Evolutionary conservation across 2,888 invertebrate species (phyloP).

Genomic region (Melolontha melolontha): DNA sequence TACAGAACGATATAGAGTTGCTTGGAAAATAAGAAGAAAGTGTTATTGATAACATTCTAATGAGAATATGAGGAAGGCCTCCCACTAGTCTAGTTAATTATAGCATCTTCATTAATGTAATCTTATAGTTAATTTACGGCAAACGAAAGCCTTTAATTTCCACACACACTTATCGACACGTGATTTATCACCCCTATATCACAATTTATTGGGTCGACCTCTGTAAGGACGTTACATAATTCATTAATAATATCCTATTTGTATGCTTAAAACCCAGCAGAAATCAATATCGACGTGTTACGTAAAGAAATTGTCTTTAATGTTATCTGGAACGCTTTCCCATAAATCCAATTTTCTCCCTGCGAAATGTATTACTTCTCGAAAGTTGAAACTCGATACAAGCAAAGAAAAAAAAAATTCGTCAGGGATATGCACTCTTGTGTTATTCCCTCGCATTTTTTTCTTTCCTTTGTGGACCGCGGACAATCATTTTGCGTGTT

Average conservation of each 20-base stretch:
- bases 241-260: constrained; percentile 18
- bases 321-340: not conserved
- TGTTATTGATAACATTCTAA: too few relatives aligned
- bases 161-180: constrained; percentile 35
- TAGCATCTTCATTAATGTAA: constrained; percentile 35
- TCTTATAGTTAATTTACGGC: constrained; percentile 35
- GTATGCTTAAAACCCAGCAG: constrained; percentile 3
- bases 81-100: constrained; percentile 22
- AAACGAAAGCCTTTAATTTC: constrained; percentile 30
- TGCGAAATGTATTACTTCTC: constrained; percentile 11
- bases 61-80: not conserved
- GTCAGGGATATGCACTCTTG: constrained; percentile 9
- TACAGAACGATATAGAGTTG: too few relatives aligned
- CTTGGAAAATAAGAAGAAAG: too few relatives aligned
- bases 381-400: constrained; percentile 9
- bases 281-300: constrained; percentile 14
- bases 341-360: constrained; percentile 19
- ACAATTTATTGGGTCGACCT: constrained; percentile 28
- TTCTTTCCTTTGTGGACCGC: not conserved
- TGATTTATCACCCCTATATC: constrained; percentile 22
- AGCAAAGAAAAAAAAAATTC: constrained; percentile 7
- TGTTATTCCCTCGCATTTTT: not conserved
- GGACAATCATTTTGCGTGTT: constrained; percentile 10
- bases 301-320: constrained; percentile 13
- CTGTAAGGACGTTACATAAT: constrained; percentile 19